Base-by-base conservation (phyloP, 2,113 vertebrate species). In the Talpa occidentalis region DNA sequence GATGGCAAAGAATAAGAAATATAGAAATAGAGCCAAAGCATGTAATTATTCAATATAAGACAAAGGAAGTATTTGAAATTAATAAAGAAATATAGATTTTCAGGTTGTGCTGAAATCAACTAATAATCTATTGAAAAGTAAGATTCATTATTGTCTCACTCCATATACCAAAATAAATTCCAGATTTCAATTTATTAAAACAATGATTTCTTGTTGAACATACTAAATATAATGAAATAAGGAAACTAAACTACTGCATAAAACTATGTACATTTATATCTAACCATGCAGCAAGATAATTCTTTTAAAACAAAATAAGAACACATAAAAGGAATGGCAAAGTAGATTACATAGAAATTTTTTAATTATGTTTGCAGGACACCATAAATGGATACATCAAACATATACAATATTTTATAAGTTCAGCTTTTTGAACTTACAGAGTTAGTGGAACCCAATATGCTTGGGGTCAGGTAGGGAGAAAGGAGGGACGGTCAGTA, bases 231-330 rank as follows among this genome's bases (percentile, higher is more conserved):
- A 77, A 89, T 35, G 66, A 85, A 56, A 40, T n/a, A 76, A 74
- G 28, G 16, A 80, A 72, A 67, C 7, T 54, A 49, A 77, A 69
- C 6, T 28, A 17, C 37, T 92, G 10, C n/a, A 56, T 54, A 32
- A 91, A 95, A 91, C 28, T 73, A 6, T 24, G 1, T 19, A 35
- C 22, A 32, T 62, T n/a, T 62, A 12, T n/a, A 7, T 82, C 24
- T 54, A 59, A 72, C 66, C 49, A 78, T 87, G 26, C 26, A 86
- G 44, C 67, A 11, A 69, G 11, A 67, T 22, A 74, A 86, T 49
- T 64, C 32, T 80, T 80, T 74, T 79, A 79, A 94, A 70, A 35
- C 17, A 76, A 92, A 94, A 89, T 59, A 62, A 85, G 52, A 78
- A 54, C 22, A 40, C 3, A 30, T 73, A 35, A 62, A 80, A 70